Evolutionary conservation across 1,140 invertebrate genomes (phyloP).

Genomic region (Tetranychus urticae): DNA sequence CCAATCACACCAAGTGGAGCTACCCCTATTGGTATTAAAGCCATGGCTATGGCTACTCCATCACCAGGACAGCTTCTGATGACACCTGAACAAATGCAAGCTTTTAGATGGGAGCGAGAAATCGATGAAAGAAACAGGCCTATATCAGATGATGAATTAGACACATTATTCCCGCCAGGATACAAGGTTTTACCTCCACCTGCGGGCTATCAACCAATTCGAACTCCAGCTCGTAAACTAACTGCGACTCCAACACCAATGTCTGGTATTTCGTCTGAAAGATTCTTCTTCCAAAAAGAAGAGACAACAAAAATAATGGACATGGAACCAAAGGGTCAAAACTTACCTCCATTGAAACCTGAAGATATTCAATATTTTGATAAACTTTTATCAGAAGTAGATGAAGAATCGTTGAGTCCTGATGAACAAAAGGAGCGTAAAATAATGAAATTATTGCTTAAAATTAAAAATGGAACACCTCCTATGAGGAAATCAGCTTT

Average conservation of each 20-base stretch:
- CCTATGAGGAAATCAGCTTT: slow-evolving; percentile 96
- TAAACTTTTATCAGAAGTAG: slow-evolving; percentile 88
- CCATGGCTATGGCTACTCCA: slow-evolving; percentile 92
- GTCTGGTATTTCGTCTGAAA: slow-evolving; percentile 4
- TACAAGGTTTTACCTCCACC: slow-evolving; percentile 93
- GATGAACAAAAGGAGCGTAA: slow-evolving; percentile 96
- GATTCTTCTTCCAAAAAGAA: slow-evolving; percentile 78
- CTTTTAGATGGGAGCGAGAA: slow-evolving; percentile 95
- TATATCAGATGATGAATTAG: slow-evolving; percentile 85
- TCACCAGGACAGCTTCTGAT: slow-evolving; percentile 82
- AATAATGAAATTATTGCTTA: slow-evolving; percentile 93
- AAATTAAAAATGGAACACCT: slow-evolving; percentile 98
- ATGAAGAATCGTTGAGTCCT: slow-evolving; percentile 78
- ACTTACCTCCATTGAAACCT: slow-evolving; percentile 94
- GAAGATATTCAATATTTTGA: slow-evolving; percentile 99
- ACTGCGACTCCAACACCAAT: slow-evolving; percentile 89
- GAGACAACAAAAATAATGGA: slow-evolving; percentile 53
- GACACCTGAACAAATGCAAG: slow-evolving; percentile 96
- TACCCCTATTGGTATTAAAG: slow-evolving; percentile 84
- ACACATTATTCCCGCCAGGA: slow-evolving; percentile 86
- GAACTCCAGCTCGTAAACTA: slow-evolving; percentile 86
- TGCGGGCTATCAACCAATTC: slow-evolving; percentile 82
- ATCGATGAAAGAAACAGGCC: slow-evolving; percentile 93
- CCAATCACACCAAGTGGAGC: slow-evolving; percentile 42
- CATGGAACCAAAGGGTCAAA: slow-evolving; percentile 77